Base-by-base conservation (phyloP, 35 echinoderm and acorn worm species). In the Lytechinus variegatus region DNA sequence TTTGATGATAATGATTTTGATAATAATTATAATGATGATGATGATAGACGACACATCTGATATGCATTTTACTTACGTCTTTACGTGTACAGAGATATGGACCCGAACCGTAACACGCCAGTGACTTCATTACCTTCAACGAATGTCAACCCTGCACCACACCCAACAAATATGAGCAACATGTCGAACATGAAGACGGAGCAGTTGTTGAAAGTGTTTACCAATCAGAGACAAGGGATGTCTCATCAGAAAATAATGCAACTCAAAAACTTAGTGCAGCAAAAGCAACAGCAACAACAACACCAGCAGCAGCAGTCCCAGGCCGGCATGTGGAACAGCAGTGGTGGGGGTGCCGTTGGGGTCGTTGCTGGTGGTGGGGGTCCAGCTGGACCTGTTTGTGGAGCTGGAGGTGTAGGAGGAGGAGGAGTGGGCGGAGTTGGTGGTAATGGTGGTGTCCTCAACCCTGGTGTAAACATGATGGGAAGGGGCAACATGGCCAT, bases 251-350 rank as follows among this genome's bases (percentile, higher is more conserved):
- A 90, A 29, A 72, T 97, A 54, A 96, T 96, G 95, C 28, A 89
- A 33, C 71, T 92, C 56, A 44, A 93, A 14, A 94, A 92, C 44
- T 29, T 90, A 12, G 53, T 94, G 92, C 61, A 87, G 52, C 60
- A 95, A 33, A 95, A 96, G 24, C 97, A 96, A 54, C 95, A 97
- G 10, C 95, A 97, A 16, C 94, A 96, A 16, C 95, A 97, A 21
- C 92, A 94, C 8, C 95, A 96, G 27, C 96, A 96, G 86, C 92
- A 87, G 24, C 95, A 97, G 94, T 95, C 95, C 79, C 86, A 90
- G 86, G 28, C 56, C 94, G 79, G 79, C 27, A 61, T 94, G 92
- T 56, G 92, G 56, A 56, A 54, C 19, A 27, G 56, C 27, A 79
- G 66, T 79, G 66, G 66, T 79, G 66, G 66, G 14, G 66, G 66